Evolutionary conservation across 2,113 vertebrate species (phyloP), one percentile per base, ranked within the genome.

Genomic region (Diadophis punctatus): DNA sequence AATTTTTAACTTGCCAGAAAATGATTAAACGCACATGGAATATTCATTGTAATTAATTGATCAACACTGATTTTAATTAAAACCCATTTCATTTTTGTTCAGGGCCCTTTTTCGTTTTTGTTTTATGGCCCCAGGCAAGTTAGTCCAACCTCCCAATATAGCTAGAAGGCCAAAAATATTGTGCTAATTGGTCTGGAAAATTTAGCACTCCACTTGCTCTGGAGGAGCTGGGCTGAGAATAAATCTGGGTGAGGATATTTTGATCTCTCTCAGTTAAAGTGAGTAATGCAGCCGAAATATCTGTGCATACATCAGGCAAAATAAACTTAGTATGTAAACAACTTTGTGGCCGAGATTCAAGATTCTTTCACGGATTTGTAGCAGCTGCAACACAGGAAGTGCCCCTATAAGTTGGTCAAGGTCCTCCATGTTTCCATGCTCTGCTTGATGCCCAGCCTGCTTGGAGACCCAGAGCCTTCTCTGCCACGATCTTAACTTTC

Each of bases 231-330:
- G 0, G 25, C 27, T 39, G 1, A 49, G 0, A 5, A 86, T 74
- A 43, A 39, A 87, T 10, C 23, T 86, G 56, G 25, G 10, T 85
- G 88, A 18, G 91, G n/a, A 14, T 0, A 20, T 46, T 46, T 46
- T 60, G 53, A 52, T 88, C 84, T 87, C 63, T 0, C 55, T 39
- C 43, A 30, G 43, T 48, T 87, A 60, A 2, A 4, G 4, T 68
- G 58, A 8, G 4, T 52, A 89, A 90, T 49, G 87, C 20, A n/a
- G 93, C 94, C 18, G 10, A 56, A 56, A 58, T 94, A 0, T n/a
- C 91, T 27, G 46, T n/a, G 80, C 20, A 91, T 9, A 49, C 48
- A 53, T 0, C n/a, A 25, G 18, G 25, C 46, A 88, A 88, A 27
- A 27, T 46, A 12, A 34, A n/a, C 80, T 89, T 86, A 84, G 74